Conservation (phyloP, 2,113 vertebrate genomes). For the Chlamydotis undulata region DNA sequence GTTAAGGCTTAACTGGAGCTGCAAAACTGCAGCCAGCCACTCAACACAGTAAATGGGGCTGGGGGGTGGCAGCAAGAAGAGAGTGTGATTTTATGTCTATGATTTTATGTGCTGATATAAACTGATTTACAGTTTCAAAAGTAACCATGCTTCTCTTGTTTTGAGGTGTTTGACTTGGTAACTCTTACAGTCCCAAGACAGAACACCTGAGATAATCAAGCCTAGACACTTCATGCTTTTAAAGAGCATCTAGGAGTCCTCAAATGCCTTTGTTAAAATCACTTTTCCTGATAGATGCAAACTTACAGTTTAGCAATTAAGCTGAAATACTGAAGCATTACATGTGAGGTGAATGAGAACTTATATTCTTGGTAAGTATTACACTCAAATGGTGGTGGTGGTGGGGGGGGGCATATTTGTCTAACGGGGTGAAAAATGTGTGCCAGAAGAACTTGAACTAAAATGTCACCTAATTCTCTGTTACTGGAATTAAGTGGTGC, state of each 20-base stretch:
- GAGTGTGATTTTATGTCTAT: neutral
- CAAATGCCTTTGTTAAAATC: neutral
- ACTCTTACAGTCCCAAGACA: neutral
- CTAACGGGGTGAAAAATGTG: neutral
- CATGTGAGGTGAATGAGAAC: neutral
- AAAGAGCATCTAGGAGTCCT: neutral
- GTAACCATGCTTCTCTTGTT: neutral
- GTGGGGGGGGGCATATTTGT: neutral
- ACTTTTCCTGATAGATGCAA: neutral
- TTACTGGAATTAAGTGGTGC: neutral
- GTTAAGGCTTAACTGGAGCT: neutral
- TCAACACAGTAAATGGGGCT: neutral
- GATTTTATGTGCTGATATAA: neutral
- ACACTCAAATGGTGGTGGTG: no score
- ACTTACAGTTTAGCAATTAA: neutral
- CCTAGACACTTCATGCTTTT: neutral
- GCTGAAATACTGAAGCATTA: neutral
- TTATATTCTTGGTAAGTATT: neutral
- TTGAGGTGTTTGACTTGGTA: neutral
- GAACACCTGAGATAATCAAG: neutral
- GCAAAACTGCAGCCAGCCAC: neutral
- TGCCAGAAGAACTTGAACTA: neutral
- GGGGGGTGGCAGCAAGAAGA: neutral
- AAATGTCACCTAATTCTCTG: neutral
- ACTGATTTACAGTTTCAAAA: neutral